A percentile compares a stretch with the other conserved stretches of the same genome.
These are phyloP conservation scores for Sycobia sp. DNA, from an alignment of 1,140 invertebrate species.

Conservation along the genomic window DNA sequence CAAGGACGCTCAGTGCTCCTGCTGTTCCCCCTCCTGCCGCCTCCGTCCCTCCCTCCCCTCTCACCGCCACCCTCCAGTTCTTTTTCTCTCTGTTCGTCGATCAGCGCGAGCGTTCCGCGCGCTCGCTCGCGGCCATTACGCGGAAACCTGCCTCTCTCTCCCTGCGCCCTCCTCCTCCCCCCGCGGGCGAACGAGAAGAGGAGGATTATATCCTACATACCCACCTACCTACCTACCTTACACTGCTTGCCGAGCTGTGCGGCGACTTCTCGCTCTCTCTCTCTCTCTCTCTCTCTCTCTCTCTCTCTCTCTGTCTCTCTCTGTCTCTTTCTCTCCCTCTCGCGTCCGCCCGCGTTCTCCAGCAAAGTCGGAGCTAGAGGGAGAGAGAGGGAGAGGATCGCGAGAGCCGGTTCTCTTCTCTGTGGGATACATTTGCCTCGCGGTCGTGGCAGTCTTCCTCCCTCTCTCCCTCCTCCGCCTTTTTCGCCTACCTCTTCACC, in stretches of 20 bases:
- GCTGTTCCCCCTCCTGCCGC: too few species aligned
- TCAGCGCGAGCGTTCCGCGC: too few species aligned
- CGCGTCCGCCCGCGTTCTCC: conserved; percentile 78
- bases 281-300: conserved; percentile 75
- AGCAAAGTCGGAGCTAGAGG: too few species aligned
- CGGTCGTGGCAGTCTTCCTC: background rate
- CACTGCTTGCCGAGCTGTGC: too few species aligned
- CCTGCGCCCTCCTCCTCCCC: conserved; percentile 35
- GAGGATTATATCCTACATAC: conserved; percentile 51
- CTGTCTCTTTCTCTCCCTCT: conserved; percentile 73
- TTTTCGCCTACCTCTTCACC: conserved; percentile 6
- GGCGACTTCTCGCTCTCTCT: too few species aligned
- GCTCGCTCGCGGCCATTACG: conserved; percentile 42
- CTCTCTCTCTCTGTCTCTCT: conserved; percentile 79
- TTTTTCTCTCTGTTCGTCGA: too few species aligned
- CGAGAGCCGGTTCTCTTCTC: conserved; percentile 7
- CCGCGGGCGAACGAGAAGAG: conserved; percentile 30
- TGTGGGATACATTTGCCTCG: background rate
- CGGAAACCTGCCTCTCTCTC: conserved; percentile 44
- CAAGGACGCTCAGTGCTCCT: conserved; percentile 73
- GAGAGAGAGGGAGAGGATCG: too few species aligned
- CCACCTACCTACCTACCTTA: conserved; percentile 47
- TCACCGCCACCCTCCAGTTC: too few species aligned
- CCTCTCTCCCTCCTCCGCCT: background rate
- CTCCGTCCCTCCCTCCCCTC: background rate